phyloP scores from a whole-genome alignment of 2,888 invertebrate genomes.

The Erebia epiphron region DNA sequence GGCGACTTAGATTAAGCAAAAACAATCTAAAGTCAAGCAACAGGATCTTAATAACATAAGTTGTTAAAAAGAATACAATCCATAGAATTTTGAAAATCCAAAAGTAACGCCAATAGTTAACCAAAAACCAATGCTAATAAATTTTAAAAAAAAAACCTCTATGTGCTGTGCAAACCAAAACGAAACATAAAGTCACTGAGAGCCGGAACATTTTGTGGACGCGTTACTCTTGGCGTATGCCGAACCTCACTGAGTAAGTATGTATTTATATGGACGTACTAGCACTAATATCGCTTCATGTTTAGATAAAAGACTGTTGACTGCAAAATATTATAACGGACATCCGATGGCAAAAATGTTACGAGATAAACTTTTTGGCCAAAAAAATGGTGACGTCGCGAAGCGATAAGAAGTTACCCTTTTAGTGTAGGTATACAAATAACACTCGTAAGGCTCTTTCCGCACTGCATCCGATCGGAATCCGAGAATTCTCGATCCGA shows the following conservation, averaged over 20 bases:
- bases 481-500: too few species aligned
- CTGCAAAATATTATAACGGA: conserved; percentile 55
- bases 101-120: conserved; percentile 40
- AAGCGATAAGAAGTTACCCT: conserved; percentile 17
- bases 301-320: conserved; percentile 64
- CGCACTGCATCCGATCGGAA: too few species aligned
- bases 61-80: neutral
- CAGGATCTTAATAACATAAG: neutral
- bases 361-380: conserved; percentile 25
- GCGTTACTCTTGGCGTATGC: neutral
- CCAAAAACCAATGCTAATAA: conserved; percentile 46
- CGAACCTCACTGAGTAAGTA: conserved; percentile 8
- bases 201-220: conserved; percentile 48
- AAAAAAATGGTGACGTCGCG: conserved; percentile 1
- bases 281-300: conserved; percentile 47
- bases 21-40: neutral
- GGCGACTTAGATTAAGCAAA: neutral
- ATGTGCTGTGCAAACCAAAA: conserved; percentile 55
- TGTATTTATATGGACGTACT: conserved; percentile 37
- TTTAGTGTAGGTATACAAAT: neutral
- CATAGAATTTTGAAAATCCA: conserved; percentile 38
- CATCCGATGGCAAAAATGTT: conserved; percentile 33
- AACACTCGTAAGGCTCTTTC: too few species aligned
- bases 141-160: conserved; percentile 57
- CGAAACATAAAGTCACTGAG: conserved; percentile 50